Conservation (phyloP, 2,113 vertebrate genomes). For the Myiozetetes cayanensis region DNA sequence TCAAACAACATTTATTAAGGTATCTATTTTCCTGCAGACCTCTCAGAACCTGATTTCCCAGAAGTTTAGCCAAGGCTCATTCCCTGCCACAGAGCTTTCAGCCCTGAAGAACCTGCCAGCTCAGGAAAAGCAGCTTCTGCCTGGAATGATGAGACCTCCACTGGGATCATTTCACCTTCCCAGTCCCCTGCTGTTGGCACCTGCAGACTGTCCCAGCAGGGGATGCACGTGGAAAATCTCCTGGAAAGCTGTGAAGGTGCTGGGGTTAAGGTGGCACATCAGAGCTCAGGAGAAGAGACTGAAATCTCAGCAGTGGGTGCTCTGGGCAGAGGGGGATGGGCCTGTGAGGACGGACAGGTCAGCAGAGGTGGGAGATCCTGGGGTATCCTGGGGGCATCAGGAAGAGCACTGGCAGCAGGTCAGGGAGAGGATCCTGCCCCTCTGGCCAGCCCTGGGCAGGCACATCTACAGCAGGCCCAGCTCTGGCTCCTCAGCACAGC, state of each 20-base stretch:
- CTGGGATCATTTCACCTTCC: not conserved
- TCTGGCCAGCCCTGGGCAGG: not conserved
- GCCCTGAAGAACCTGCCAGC: not conserved
- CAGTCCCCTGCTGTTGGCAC: not conserved
- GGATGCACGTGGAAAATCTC: not conserved
- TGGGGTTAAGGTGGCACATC: accelerated
- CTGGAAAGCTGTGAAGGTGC: not conserved
- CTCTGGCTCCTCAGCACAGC: not conserved
- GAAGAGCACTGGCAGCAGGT: not conserved
- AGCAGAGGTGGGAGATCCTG: not conserved
- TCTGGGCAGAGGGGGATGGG: not conserved
- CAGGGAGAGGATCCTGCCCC: not conserved
- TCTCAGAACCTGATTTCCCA: not conserved
- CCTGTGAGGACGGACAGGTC: no score
- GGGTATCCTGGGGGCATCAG: accelerated
- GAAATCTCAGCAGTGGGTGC: accelerated
- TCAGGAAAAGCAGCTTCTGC: not conserved
- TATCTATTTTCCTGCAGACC: not conserved
- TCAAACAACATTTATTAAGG: not conserved
- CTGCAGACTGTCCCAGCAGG: not conserved
- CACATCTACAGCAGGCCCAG: not conserved
- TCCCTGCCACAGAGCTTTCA: not conserved
- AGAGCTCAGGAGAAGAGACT: not conserved
- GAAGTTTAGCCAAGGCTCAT: not conserved
- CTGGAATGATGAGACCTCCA: not conserved